These are phyloP conservation scores for Podarcis raffonei DNA, from an alignment of 2,113 vertebrate genomes.

Conservation along the genomic window DNA sequence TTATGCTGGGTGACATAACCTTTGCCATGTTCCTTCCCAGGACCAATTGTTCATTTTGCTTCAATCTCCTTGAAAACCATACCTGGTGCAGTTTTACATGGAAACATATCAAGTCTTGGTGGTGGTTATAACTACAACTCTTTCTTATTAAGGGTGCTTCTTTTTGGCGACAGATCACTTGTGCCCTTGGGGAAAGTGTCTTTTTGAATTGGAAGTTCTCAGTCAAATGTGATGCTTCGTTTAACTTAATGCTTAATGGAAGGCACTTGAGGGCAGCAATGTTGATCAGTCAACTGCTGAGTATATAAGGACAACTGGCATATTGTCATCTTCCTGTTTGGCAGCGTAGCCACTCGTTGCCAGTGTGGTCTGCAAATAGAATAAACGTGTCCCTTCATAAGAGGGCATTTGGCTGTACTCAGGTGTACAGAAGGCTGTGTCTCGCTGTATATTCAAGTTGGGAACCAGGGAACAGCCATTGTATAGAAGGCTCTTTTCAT, in stretches of 20 bases:
- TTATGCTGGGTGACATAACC: too few species aligned
- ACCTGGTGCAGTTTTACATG: too few species aligned
- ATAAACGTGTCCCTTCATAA: neutral
- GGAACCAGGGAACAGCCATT: neutral
- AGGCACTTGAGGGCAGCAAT: neutral
- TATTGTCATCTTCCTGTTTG: constrained; percentile 3
- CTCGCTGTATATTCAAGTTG: neutral
- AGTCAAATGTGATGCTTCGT: constrained; percentile 8
- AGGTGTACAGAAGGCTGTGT: neutral
- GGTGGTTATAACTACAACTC: neutral
- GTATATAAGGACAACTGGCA: neutral
- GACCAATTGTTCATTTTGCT: constrained; percentile 1
- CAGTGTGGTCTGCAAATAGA: neutral
- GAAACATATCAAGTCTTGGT: neutral
- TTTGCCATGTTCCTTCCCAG: neutral
- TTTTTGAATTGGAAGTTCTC: neutral
- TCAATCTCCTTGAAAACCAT: neutral
- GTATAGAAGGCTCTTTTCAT: neutral
- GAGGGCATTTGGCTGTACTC: neutral
- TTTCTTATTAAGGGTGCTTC: neutral
- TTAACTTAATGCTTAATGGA: neutral
- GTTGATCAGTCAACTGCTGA: neutral
- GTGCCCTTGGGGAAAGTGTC: neutral
- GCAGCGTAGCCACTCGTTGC: neutral
- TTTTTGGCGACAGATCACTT: neutral